phyloP scores from a whole-genome alignment of 2,888 invertebrate species.

The Pristionchus exspectatus region DNA sequence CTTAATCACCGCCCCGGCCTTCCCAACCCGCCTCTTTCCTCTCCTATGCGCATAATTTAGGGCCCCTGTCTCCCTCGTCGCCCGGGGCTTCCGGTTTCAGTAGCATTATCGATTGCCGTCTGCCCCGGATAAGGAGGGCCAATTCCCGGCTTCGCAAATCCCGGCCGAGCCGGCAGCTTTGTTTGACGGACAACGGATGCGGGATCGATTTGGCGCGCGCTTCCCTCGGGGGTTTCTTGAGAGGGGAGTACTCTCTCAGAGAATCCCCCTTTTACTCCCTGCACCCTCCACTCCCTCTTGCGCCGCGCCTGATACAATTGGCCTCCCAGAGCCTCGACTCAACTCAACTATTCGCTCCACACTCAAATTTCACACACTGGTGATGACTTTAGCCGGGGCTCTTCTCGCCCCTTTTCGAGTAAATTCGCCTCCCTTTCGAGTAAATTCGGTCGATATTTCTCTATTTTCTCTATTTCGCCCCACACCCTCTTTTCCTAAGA shows the following conservation, averaged over 20 bases:
- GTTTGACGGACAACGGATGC: background rate
- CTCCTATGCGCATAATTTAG: background rate
- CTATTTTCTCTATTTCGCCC: background rate
- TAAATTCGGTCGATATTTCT: constrained; percentile 10
- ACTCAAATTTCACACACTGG: background rate
- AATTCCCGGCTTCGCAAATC: background rate
- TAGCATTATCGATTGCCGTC: background rate
- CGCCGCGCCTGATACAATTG: constrained; percentile 55
- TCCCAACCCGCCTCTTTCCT: background rate
- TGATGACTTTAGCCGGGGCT: background rate
- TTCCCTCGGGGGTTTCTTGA: constrained; percentile 38
- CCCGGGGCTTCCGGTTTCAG: background rate
- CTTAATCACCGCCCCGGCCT: background rate
- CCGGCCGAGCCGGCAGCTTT: background rate
- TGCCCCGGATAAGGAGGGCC: background rate
- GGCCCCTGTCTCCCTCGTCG: background rate
- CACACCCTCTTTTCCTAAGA: background rate
- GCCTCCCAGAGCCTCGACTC: constrained; percentile 21
- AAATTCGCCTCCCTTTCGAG: background rate
- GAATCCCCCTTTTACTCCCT: constrained; percentile 49
- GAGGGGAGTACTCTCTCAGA: constrained; percentile 51
- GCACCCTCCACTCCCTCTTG: constrained; percentile 55
- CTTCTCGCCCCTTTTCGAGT: background rate
- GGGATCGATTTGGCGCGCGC: constrained; percentile 13
- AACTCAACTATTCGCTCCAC: background rate